phyloP scores from a whole-genome alignment of 2,113 vertebrate genomes.

The Phylloscopus trochilus region DNA sequence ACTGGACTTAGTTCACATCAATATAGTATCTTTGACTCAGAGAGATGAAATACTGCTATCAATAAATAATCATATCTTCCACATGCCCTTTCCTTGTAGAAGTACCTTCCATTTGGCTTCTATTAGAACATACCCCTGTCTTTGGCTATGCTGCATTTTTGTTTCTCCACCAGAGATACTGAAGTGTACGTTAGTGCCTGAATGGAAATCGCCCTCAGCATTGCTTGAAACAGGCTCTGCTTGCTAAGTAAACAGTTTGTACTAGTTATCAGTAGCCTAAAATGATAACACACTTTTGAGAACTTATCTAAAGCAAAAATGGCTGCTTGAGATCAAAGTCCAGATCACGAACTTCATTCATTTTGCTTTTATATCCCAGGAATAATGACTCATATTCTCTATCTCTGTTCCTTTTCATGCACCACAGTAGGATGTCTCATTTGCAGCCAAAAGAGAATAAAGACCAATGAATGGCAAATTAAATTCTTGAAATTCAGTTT shows the following conservation, averaged over 20 bases:
- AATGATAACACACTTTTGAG: neutral
- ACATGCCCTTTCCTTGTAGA: neutral
- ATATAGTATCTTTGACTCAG: neutral
- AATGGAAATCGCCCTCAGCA: neutral
- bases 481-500: conserved; percentile 6
- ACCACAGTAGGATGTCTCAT: neutral
- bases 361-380: neutral
- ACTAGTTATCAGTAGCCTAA: neutral
- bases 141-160: neutral
- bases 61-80: neutral
- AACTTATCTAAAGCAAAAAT: conserved; percentile 21
- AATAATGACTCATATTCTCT: neutral
- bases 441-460: neutral
- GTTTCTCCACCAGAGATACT: neutral
- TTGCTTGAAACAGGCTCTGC: neutral
- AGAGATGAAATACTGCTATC: neutral
- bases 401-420: neutral
- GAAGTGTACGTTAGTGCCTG: neutral
- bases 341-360: neutral
- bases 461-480: neutral
- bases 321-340: conserved; percentile 22
- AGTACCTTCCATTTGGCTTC: neutral
- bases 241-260: neutral
- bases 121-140: neutral
- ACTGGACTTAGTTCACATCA: neutral